phyloP scores from a whole-genome alignment of 2,113 vertebrate genomes.

The Orientallactaga bullata region DNA sequence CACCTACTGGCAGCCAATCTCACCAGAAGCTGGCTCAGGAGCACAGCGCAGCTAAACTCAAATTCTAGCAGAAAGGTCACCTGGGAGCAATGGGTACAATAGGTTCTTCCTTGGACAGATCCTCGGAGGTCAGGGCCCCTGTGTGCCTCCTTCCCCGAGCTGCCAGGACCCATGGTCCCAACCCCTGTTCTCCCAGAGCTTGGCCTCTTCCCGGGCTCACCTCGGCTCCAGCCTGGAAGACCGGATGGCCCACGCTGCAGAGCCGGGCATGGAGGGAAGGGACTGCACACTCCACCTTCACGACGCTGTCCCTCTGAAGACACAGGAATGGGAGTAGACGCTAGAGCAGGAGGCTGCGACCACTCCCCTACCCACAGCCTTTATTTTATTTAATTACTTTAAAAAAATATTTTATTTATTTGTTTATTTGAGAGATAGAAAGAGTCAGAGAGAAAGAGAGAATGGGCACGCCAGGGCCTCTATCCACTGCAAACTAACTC shows the following conservation, averaged over 20 bases:
- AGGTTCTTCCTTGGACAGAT: not conserved
- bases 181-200: not conserved
- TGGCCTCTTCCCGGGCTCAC: constrained; percentile 78
- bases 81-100: constrained; percentile 79
- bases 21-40: constrained; percentile 90
- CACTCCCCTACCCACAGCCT: not conserved
- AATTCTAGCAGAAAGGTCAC: constrained; percentile 94
- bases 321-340: not conserved
- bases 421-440: too few species aligned
- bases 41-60: constrained; percentile 94
- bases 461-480: too few species aligned
- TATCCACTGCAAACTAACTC: too few species aligned
- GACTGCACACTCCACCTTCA: constrained; percentile 93
- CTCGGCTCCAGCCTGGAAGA: constrained; percentile 93
- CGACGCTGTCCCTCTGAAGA: constrained; percentile 87
- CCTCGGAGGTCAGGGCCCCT: not conserved
- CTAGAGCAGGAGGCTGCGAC: not conserved
- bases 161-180: not conserved
- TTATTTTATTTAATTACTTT: too few species aligned
- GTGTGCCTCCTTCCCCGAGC: not conserved
- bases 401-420: too few species aligned
- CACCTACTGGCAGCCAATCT: constrained; percentile 91
- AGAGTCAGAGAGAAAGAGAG: too few species aligned
- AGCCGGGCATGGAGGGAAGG: constrained; percentile 86
- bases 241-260: constrained; percentile 94